Conservation (phyloP, 2,888 invertebrate species). For the Eristalis pertinax region DNA sequence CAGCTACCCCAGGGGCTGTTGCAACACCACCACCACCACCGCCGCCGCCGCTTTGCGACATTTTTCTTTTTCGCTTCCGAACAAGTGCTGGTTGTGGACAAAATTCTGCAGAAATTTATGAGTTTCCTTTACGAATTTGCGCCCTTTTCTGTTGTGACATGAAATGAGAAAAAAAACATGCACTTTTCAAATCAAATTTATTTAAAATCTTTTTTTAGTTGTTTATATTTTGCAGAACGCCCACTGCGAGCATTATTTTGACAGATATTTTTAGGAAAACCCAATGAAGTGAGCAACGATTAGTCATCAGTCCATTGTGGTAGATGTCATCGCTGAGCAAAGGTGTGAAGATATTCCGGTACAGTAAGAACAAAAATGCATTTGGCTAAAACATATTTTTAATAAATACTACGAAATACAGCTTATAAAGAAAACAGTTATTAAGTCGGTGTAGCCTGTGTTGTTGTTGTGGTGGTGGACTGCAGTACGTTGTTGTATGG, state of each 20-base stretch:
- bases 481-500: constrained; percentile 18
- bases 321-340: constrained; percentile 1
- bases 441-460: not conserved
- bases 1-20: constrained; percentile 68
- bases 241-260: constrained; percentile 55
- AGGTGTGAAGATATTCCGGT: not conserved
- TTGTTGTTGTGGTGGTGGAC: constrained; percentile 5
- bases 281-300: constrained; percentile 32
- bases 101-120: not conserved
- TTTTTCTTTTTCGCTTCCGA: constrained; percentile 62
- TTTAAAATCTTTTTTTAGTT: constrained; percentile 53
- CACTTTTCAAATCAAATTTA: not conserved
- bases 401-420: not conserved
- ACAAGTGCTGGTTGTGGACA: not conserved
- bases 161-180: not conserved
- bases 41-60: constrained; percentile 75
- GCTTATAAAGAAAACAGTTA: not conserved
- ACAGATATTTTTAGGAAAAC: constrained; percentile 1
- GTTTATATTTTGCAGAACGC: constrained; percentile 72
- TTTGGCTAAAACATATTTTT: not conserved
- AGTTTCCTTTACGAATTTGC: not conserved
- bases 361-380: not conserved
- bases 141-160: not conserved
- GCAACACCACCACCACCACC: constrained; percentile 70
- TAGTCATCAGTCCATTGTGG: not conserved